Conservation (phyloP, 2,113 vertebrate species). For the Corythaeola cristata region DNA sequence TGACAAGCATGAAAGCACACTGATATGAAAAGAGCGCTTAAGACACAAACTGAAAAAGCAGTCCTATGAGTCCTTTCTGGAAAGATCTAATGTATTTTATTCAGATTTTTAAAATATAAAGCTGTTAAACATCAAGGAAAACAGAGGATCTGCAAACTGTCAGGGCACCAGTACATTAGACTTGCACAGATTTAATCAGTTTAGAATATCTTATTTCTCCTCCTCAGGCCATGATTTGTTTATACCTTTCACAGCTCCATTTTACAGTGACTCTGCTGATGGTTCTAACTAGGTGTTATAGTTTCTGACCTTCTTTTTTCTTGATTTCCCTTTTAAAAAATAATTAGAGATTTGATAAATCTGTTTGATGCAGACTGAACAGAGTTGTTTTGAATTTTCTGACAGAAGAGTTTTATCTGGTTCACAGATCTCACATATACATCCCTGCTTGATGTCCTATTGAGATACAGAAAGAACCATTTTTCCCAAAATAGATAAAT, state of each 20-base stretch:
- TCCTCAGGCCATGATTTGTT: neutral
- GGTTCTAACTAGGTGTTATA: neutral
- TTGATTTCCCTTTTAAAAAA: neutral
- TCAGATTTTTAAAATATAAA: neutral
- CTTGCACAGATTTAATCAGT: neutral
- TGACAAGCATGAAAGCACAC: constrained; percentile 1
- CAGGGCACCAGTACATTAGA: neutral
- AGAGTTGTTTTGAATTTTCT: neutral
- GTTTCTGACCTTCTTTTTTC: neutral
- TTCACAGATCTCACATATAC: neutral
- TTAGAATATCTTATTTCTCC: neutral
- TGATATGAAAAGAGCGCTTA: neutral
- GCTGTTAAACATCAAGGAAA: neutral
- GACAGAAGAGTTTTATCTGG: neutral
- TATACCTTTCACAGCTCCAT: neutral
- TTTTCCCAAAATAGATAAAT: neutral
- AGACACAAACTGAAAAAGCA: neutral
- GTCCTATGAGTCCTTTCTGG: neutral
- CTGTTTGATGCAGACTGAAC: neutral
- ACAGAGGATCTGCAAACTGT: neutral
- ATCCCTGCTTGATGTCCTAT: neutral
- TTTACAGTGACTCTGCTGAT: neutral
- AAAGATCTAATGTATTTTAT: neutral
- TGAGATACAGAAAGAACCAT: neutral
- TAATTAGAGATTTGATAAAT: neutral